Conservation (phyloP, 2,888 invertebrate species). For the Clostera curtula region DNA sequence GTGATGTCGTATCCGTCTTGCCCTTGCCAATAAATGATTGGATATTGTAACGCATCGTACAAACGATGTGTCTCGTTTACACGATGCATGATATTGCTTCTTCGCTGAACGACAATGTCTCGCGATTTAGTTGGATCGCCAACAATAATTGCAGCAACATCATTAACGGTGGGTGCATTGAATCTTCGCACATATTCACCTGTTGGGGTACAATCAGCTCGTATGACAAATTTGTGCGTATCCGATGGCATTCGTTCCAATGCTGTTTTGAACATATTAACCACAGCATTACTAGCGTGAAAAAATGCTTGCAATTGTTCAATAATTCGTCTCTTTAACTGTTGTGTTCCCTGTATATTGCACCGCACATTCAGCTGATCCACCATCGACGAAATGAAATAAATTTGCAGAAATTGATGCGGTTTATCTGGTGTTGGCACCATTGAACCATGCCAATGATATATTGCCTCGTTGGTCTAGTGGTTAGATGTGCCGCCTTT, state of each 20-base stretch:
- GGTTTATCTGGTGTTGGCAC: conserved; percentile 22
- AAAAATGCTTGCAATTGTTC: conserved; percentile 6
- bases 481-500: too few relatives aligned
- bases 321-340: conserved; percentile 13
- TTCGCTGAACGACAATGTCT: conserved; percentile 6
- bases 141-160: conserved; percentile 6
- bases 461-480: too few relatives aligned
- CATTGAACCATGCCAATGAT: conserved; percentile 23
- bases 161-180: conserved; percentile 6
- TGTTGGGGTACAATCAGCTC: conserved; percentile 2
- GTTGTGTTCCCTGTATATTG: conserved; percentile 5
- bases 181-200: conserved; percentile 2
- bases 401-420: conserved; percentile 24
- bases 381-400: conserved; percentile 5
- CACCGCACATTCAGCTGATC: conserved; percentile 10
- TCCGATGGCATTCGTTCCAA: conserved; percentile 6
- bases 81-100: conserved; percentile 1
- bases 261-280: conserved; percentile 6
- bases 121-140: conserved; percentile 4
- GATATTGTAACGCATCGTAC: conserved; percentile 1
- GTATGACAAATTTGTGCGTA: conserved; percentile 4
- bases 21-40: conserved; percentile 1
- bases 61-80: conserved; percentile 1
- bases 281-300: conserved; percentile 6
- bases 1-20: conserved; percentile 1